These are phyloP conservation scores for Azemiops feae DNA, from an alignment of 2,113 vertebrate genomes.

Conservation along the genomic window DNA sequence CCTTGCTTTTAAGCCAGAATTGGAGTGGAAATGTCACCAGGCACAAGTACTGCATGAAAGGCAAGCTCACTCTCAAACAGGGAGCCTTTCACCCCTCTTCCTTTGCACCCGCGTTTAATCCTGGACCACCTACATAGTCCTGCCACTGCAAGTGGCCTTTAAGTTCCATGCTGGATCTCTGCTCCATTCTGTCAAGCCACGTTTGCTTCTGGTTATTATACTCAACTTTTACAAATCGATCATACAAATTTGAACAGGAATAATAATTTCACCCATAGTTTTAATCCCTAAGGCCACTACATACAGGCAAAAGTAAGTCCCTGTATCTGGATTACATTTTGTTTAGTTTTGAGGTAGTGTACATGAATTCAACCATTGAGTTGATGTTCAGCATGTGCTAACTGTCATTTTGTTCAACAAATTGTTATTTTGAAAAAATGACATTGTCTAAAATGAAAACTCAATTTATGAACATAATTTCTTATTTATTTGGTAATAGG, in stretches of 20 bases:
- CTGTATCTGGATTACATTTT: neutral
- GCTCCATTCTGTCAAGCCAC: neutral
- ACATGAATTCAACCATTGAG: neutral
- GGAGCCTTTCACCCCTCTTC: constrained; percentile 36
- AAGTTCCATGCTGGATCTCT: neutral
- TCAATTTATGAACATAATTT: neutral
- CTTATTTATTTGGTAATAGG: neutral
- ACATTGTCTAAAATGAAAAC: neutral
- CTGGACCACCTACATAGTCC: neutral
- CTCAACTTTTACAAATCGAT: neutral
- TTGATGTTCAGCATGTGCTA: neutral
- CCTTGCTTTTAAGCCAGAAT: constrained; percentile 31
- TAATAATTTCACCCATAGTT: neutral
- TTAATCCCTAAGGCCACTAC: neutral
- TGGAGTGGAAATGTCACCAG: constrained; percentile 22
- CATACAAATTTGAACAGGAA: neutral
- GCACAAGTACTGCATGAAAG: neutral
- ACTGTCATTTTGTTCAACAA: neutral
- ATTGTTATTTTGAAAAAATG: neutral
- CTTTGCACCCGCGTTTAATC: neutral
- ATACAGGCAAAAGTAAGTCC: neutral
- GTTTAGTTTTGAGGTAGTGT: neutral
- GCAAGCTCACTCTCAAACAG: neutral
- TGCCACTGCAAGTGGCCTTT: neutral
- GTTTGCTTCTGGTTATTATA: neutral